Evolutionary conservation across 2,113 vertebrate species (phyloP).

Genomic region (Urocitellus parryii): DNA sequence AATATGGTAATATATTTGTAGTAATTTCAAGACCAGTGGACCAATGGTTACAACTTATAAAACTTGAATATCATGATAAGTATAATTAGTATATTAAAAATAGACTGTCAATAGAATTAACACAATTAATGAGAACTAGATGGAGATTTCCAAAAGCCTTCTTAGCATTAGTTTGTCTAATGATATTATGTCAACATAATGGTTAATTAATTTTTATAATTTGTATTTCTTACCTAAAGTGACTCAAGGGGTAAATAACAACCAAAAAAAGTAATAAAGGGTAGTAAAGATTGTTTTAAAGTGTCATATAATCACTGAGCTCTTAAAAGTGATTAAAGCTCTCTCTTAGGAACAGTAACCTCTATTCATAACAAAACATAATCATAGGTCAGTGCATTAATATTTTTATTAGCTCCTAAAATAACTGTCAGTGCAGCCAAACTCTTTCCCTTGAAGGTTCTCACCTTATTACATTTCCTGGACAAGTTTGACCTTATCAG

Average conservation of each 20-base stretch:
- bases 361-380: not conserved
- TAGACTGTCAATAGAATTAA: not conserved
- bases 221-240: conserved; percentile 5
- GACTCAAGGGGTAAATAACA: not conserved
- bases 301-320: not conserved
- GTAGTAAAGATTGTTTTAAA: not conserved
- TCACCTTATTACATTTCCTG: not conserved
- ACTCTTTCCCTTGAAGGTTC: not conserved
- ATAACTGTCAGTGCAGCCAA: not conserved
- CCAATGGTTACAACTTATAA: not conserved
- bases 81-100: not conserved
- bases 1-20: not conserved
- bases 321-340: not conserved
- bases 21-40: not conserved
- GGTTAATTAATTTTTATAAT: not conserved
- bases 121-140: not conserved
- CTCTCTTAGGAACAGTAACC: not conserved
- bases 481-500: not conserved
- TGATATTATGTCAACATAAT: not conserved
- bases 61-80: not conserved
- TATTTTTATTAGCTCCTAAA: not conserved
- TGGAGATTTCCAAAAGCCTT: not conserved
- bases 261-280: not conserved
- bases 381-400: not conserved
- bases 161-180: not conserved